phyloP scores from a whole-genome alignment of 2,113 vertebrate species.

The Thomomys bottae region DNA sequence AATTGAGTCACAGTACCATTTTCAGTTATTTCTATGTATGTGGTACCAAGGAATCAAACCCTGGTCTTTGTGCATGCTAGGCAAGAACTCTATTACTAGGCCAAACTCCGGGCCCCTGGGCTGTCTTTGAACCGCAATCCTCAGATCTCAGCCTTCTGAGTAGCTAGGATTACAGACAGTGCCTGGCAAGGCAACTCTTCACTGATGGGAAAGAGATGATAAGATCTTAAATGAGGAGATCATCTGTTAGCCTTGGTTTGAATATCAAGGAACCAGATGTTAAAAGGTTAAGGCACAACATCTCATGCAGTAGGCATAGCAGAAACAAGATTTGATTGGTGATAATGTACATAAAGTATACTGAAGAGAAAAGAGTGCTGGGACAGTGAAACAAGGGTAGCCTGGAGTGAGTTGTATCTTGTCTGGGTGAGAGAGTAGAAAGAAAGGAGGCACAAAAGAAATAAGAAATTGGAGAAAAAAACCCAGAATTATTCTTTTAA shows the following conservation, averaged over 20 bases:
- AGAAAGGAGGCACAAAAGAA: background rate
- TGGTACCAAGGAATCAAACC: too few relatives aligned
- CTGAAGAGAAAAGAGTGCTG: background rate
- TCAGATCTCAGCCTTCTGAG: too few relatives aligned
- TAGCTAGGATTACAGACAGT: too few relatives aligned
- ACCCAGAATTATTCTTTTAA: background rate
- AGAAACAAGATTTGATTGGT: background rate
- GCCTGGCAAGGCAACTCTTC: background rate
- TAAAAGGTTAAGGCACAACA: background rate
- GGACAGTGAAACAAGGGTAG: background rate
- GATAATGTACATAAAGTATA: background rate
- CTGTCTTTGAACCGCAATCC: too few relatives aligned
- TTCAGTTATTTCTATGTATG: too few relatives aligned
- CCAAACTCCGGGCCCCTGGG: too few relatives aligned
- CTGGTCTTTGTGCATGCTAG: too few relatives aligned
- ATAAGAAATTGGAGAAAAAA: background rate
- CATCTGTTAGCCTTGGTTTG: background rate
- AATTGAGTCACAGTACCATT: too few relatives aligned
- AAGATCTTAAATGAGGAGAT: background rate
- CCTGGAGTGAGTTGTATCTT: background rate
- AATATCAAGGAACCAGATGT: background rate
- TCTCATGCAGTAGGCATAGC: background rate
- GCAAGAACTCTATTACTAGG: too few relatives aligned
- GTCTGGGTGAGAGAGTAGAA: too few relatives aligned
- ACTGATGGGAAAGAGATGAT: background rate